Evolutionary conservation across 2,888 invertebrate species (phyloP), one percentile per base, ranked within the genome.

Genomic region (Agonopterix alstromeriana): DNA sequence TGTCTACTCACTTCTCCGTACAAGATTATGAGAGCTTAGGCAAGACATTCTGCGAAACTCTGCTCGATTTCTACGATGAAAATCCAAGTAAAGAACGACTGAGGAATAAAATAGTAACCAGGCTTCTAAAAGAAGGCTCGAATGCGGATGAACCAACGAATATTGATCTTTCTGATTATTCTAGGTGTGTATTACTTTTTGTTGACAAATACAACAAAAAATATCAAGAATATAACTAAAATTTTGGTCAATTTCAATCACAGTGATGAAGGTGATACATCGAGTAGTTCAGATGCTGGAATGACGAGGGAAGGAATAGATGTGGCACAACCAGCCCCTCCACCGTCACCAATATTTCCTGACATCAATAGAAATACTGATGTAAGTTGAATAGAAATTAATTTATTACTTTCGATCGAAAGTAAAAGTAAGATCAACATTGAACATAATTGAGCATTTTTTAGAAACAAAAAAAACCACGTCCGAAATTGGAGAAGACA

Each of bases 131-230:
- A 76, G 94, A 94, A 81, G 96, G 96, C 36, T 96, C 96, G 0
- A 96, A 93, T 72, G 96, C 96, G 8, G 96, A 96, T 63, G 96
- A 96, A 73, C 96, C 96, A 10, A 93, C 94, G 2, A 96, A 96
- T 73, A 95, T 97, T 58, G 92, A 93, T 52, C 82, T 97, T 35
- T 95, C 96, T 27, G 96, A 97, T 82, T 96, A 96, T 74, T 96
- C 96, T 8, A 96, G 96, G 96, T 95, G 53, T 46, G 51, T 45
- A 11, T 42, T 42, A n/a, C 8, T 38, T 11, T 42, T 42, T 42
- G 10, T 42, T 42, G 27, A 27, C 5, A 27, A 27, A 42, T 42
- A 42, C 38, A 9, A n/a, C 8, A 11, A 42, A 42, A 8, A 42
- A 12, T 3, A 38, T 38, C n/a, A n/a, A 9, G 11, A 10, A 12